A percentile compares a stretch with the other conserved stretches of the same genome.
Conservation (phyloP, 2,113 vertebrate species). For the Anarrhichthys ocellatus region DNA sequence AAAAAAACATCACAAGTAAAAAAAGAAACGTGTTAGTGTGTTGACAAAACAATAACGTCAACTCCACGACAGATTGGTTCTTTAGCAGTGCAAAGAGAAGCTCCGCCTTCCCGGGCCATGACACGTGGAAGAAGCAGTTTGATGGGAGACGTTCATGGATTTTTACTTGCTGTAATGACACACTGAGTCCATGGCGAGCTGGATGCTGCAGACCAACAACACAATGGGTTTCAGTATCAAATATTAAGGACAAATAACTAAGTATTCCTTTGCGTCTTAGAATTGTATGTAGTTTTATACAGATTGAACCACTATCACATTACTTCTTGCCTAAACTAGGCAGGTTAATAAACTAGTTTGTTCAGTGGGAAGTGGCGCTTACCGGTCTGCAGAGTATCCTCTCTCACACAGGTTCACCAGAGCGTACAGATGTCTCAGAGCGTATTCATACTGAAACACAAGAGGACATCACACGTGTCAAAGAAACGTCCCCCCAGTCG, state of each 20-base stretch:
- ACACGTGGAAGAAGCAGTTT: neutral
- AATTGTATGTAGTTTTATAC: neutral
- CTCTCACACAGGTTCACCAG: slow-evolving; percentile 93
- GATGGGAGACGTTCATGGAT: slow-evolving; percentile 2
- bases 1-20: slow-evolving; percentile 24
- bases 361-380: slow-evolving; percentile 24
- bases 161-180: slow-evolving; percentile 65
- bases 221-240: neutral
- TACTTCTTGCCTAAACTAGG: neutral
- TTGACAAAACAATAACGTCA: slow-evolving; percentile 43
- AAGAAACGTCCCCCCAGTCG: neutral
- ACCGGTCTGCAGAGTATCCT: slow-evolving; percentile 87
- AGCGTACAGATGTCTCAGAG: slow-evolving; percentile 90
- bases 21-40: slow-evolving; percentile 39
- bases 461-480: neutral
- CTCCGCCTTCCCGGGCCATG: neutral
- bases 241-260: neutral
- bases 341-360: neutral
- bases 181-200: slow-evolving; percentile 73
- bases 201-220: slow-evolving; percentile 71
- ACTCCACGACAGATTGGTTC: slow-evolving; percentile 49
- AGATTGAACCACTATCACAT: neutral
- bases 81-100: slow-evolving; percentile 67
- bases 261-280: neutral
- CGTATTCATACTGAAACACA: slow-evolving; percentile 91